Conservation (phyloP, 2,888 invertebrate species). For the Tetranychus piercei region DNA sequence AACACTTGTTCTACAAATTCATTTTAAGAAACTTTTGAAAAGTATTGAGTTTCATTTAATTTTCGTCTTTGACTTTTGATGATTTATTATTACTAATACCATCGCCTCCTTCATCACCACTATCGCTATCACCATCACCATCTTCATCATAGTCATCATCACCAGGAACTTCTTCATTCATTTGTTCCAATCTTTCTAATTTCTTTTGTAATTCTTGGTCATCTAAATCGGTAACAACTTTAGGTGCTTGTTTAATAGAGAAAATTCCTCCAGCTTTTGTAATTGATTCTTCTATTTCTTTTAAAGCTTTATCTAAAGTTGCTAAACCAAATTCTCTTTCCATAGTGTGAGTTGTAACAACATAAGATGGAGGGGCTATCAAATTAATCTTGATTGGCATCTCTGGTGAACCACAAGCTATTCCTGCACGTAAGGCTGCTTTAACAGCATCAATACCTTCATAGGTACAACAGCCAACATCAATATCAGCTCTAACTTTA, state of each 20-base stretch:
- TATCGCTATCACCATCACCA: constrained; percentile 19
- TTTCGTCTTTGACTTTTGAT: not conserved
- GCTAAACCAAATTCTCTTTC: constrained; percentile 84
- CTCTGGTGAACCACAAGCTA: constrained; percentile 60
- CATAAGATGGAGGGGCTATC: constrained; percentile 93
- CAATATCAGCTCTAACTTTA: constrained; percentile 74
- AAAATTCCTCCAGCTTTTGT: constrained; percentile 66
- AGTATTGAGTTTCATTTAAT: not conserved
- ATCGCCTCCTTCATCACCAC: not conserved
- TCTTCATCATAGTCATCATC: constrained; percentile 33
- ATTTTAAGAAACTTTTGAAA: no score
- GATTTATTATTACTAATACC: not conserved
- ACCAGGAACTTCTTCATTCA: constrained; percentile 81
- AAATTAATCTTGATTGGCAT: constrained; percentile 95
- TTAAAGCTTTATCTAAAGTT: constrained; percentile 70
- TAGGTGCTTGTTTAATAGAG: constrained; percentile 86
- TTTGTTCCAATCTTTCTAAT: constrained; percentile 78
- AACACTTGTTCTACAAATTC: no score
- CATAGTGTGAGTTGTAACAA: constrained; percentile 94
- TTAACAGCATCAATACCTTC: constrained; percentile 99
- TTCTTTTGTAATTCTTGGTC: constrained; percentile 84
- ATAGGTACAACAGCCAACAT: constrained; percentile 84
- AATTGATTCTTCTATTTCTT: constrained; percentile 65
- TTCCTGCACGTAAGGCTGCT: constrained; percentile 62
- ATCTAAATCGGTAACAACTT: constrained; percentile 93